phyloP scores from a whole-genome alignment of 1,140 invertebrate genomes.

The Vanessa tameamea region DNA sequence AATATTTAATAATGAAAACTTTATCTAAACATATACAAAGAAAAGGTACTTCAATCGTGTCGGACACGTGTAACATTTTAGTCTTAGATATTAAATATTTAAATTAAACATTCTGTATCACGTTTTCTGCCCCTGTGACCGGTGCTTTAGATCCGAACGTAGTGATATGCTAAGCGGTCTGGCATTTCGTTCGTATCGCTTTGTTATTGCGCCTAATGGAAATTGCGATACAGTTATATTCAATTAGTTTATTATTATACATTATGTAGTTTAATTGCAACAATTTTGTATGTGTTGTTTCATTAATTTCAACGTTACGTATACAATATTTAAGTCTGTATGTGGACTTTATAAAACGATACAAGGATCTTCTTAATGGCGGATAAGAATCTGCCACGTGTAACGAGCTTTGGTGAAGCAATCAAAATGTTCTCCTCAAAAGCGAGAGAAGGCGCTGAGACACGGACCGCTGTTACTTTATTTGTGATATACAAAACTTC shows the following conservation, averaged over 20 bases:
- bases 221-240: conserved; percentile 58
- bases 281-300: not conserved
- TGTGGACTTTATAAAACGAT: too few relatives aligned
- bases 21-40: not conserved
- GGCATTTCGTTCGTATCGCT: conserved; percentile 63
- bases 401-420: too few relatives aligned
- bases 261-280: conserved; percentile 3
- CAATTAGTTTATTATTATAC: conserved; percentile 47
- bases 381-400: too few relatives aligned
- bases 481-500: too few relatives aligned
- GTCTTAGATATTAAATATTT: not conserved
- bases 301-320: conserved; percentile 1
- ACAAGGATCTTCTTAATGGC: too few relatives aligned
- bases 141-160: conserved; percentile 51
- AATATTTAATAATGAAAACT: not conserved
- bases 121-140: conserved; percentile 38
- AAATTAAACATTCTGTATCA: not conserved
- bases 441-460: too few relatives aligned
- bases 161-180: conserved; percentile 68
- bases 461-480: too few relatives aligned
- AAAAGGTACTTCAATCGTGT: not conserved
- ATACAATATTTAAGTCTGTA: not conserved
- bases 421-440: too few relatives aligned
- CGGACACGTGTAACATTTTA: not conserved
- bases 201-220: conserved; percentile 66